Conservation (phyloP, 2,113 vertebrate species). For the Canis aureus region DNA sequence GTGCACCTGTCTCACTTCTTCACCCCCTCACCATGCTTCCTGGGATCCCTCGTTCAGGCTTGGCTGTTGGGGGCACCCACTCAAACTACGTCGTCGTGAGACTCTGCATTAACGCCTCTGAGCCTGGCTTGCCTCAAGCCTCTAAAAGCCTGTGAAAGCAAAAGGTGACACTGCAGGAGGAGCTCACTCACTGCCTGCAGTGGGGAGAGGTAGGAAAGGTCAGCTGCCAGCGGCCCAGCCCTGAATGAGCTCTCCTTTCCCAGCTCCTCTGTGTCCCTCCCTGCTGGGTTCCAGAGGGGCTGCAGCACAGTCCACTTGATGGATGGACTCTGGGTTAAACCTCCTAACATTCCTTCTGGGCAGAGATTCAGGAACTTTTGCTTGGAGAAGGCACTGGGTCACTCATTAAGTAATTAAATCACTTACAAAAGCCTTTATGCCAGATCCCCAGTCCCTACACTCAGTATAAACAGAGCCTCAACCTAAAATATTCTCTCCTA, state of each 20-base stretch:
- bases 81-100: background rate
- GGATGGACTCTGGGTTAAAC: background rate
- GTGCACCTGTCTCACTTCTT: accelerated
- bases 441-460: background rate
- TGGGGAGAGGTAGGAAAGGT: background rate
- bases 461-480: background rate
- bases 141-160: background rate
- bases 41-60: background rate
- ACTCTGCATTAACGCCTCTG: background rate
- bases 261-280: background rate
- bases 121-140: background rate
- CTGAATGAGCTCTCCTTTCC: background rate
- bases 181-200: background rate
- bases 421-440: background rate
- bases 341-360: background rate
- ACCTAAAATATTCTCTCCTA: conserved; percentile 18
- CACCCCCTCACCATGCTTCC: background rate
- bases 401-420: conserved; percentile 22
- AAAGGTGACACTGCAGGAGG: background rate
- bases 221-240: background rate
- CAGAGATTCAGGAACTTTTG: background rate
- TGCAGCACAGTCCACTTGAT: background rate
- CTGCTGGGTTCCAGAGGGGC: background rate
- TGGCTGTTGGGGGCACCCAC: background rate
- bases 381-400: background rate